Evolutionary conservation across 1,140 invertebrate species (phyloP).

Genomic region (Leptopilina clavipes): DNA sequence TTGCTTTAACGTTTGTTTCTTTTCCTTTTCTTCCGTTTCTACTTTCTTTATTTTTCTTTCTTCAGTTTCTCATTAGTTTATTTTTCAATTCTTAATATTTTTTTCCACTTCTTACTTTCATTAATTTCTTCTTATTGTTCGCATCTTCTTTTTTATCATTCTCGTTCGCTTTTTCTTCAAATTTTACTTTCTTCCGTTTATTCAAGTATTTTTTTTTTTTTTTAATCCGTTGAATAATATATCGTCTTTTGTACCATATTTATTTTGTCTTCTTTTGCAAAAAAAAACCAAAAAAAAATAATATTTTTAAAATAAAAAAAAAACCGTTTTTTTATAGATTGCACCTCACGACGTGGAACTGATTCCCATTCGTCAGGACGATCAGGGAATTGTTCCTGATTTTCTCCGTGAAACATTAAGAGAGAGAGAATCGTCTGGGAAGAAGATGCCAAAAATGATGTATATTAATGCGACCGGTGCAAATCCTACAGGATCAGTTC

Average conservation of each 20-base stretch:
- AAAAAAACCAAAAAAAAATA: neutral
- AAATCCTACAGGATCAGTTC: constrained; percentile 83
- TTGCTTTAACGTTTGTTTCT: too few species aligned
- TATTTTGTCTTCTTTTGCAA: neutral
- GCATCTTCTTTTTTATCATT: too few species aligned
- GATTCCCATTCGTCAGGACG: constrained; percentile 75
- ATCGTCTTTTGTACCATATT: neutral
- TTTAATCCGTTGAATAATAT: too few species aligned
- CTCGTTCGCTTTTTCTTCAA: too few species aligned
- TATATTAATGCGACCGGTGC: constrained; percentile 78
- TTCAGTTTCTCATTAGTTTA: too few species aligned
- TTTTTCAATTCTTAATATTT: too few species aligned
- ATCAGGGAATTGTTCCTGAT: constrained; percentile 74
- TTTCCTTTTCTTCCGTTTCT: too few species aligned
- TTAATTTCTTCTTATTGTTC: too few species aligned
- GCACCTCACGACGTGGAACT: constrained; percentile 74
- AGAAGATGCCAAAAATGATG: constrained; percentile 79
- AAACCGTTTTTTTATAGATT: constrained; percentile 68
- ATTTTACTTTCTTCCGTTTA: too few species aligned
- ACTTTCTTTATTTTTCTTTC: too few species aligned
- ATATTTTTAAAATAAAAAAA: neutral
- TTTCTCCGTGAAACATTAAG: constrained; percentile 70
- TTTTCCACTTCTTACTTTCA: too few species aligned
- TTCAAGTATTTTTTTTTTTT: too few species aligned
- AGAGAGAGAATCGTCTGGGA: constrained; percentile 70